Percentiles rank a stretch among this genome's conserved stretches.
phyloP scores from a whole-genome alignment of 2,113 vertebrate species.

The Zootoca vivipara region DNA sequence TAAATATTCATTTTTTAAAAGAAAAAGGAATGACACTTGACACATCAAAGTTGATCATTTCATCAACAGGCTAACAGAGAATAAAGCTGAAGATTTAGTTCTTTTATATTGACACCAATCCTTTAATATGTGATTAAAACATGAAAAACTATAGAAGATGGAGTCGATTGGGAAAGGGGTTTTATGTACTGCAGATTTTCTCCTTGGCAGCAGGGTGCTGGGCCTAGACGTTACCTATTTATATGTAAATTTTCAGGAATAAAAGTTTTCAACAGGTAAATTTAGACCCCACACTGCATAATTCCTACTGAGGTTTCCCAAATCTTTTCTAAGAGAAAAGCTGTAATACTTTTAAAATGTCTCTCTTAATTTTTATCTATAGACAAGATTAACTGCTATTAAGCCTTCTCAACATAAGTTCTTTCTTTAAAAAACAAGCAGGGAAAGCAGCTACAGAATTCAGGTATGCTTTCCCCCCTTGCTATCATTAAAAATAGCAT shows the following conservation, averaged over 20 bases:
- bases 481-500: neutral
- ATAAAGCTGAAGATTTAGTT: conserved; percentile 59
- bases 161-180: conserved; percentile 20
- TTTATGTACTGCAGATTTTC: conserved; percentile 2
- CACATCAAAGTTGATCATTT: conserved; percentile 75
- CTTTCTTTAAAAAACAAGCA: neutral
- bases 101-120: conserved; percentile 33
- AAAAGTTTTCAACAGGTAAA: conserved; percentile 37
- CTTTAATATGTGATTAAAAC: conserved; percentile 35
- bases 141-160: conserved; percentile 61
- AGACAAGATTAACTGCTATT: neutral
- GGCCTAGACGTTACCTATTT: conserved; percentile 66
- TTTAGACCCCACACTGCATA: neutral
- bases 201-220: conserved; percentile 35
- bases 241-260: conserved; percentile 75
- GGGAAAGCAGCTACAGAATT: neutral
- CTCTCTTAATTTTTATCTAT: neutral
- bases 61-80: conserved; percentile 80
- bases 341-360: neutral
- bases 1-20: conserved; percentile 63
- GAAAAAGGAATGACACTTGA: conserved; percentile 56
- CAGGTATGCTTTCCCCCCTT: neutral
- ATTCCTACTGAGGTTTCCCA: conserved; percentile 32
- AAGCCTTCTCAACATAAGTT: neutral
- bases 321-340: conserved; percentile 12